Base-by-base conservation (phyloP, 2,888 invertebrate species). In the Volucella inanis region DNA sequence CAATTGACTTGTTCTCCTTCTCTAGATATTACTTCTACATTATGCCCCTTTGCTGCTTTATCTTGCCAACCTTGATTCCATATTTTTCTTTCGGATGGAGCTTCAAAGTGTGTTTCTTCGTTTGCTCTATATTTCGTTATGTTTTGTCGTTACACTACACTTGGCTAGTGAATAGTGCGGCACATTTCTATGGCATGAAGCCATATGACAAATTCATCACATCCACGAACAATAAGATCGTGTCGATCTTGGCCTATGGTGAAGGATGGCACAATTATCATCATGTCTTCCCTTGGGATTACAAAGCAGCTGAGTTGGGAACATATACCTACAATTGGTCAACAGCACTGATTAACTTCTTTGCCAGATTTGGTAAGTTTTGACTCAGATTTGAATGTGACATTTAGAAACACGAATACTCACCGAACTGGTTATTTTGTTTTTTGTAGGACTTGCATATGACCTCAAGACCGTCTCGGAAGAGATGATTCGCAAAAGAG, bases 131-230 rank as follows among this genome's bases (percentile, higher is more conserved):
- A 83, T 93, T 96, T 87, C 94, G 98, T 72, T 98, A 98, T 92
- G 94, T 95, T 3, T 57, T 96, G 8, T 94, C 95, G 0, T 93
- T 98, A 55, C 96, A 99, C 91, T 94, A 95, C 89, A 98, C 98
- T 0, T 98, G 98, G 98, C 93, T 97, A 79, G 97, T 98, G 15
- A 98, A 98, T 93, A 97, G 97, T 81, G 97, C 97, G 0, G 98
- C 98, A 0, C 98, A 98, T 91, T 95, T 97, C 88, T 98, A 96
- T 94, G 98, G 98, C 87, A 96, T 94, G 91, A 95, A 94, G 89
- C 98, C 98, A 1, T 98, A 97, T 91, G 98, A 99, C 91, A 94
- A 94, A 87, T 92, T 93, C 77, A 95, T 95, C 89, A 94, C 94
- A 88, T 94, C 97, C 0, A 94, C 95, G 1, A 95, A 97, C 90